Evolutionary conservation across 2,113 vertebrate genomes (phyloP), one percentile per base, ranked within the genome.

Genomic region (Aldabrachelys gigantea): DNA sequence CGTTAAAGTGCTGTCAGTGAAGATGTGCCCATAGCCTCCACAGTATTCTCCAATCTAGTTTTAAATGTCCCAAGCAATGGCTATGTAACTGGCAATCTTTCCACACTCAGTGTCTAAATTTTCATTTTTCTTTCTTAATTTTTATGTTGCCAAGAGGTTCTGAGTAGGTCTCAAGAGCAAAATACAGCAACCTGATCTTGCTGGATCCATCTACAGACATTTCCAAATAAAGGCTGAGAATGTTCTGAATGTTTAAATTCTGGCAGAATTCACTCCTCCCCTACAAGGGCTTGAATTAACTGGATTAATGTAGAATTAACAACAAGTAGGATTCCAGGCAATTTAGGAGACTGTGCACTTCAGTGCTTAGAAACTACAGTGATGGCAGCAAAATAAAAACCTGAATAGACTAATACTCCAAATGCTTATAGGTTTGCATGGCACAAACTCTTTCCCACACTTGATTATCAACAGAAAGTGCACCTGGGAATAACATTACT

Each of bases 21-120:
- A 52, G 16, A 52, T 16, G 2, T 52, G 52, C 52, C 52, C 52
- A 92, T 8, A 82, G 1, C 84, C 14, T 41, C n/a, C 81, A 62
- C 50, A 80, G 50, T n/a, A 50, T 59, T 82, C 38, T 91, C 89
- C 82, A 95, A 11, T 82, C 89, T 57, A 65, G 89, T 52, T 87
- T 92, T 57, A 89, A 91, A 95, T 59, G 52, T 91, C 35, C 52
- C 38, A 95, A 96, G 57, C 76, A 94, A 89, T 5, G 52, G 35
- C 52, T 59, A 90, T 22, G 84, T 27, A 91, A 56, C 12, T 80
- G 3, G 22, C 3, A 82, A 21, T 82, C 47, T 91, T 88, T 91
- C 91, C 38, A 76, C 8, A 44, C 72, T 16, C 2, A 41, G 21
- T 25, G 22, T 76, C 38, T 76, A 76, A 3, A 24, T 25, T 76